Conservation (phyloP, 2,113 vertebrate genomes). For the Tupaia chinensis region DNA sequence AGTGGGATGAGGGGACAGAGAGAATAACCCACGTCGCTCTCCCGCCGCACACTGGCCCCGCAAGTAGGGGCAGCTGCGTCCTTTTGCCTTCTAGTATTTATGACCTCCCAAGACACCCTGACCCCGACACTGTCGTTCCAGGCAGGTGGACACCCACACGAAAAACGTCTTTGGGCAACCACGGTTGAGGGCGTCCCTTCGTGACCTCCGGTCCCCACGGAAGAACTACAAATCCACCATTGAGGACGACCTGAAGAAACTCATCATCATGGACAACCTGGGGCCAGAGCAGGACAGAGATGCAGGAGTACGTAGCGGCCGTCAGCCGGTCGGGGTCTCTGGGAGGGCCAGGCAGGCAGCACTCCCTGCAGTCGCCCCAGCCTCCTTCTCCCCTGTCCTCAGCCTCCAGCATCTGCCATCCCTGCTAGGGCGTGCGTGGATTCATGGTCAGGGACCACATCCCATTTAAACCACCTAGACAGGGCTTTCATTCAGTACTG, state of each 20-base stretch:
- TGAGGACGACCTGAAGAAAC: conserved; percentile 95
- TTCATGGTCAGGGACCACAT: neutral
- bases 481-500: neutral
- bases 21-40: rapidly evolving
- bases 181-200: conserved; percentile 92
- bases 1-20: rapidly evolving
- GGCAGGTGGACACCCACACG: conserved; percentile 91
- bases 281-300: conserved; percentile 88
- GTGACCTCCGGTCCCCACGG: conserved; percentile 94
- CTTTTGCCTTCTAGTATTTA: too few relatives aligned
- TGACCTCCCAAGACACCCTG: neutral
- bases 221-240: conserved; percentile 94
- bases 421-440: neutral
- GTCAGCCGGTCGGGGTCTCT: neutral
- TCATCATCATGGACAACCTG: conserved; percentile 95
- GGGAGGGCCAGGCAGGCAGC: rapidly evolving
- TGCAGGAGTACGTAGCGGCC: neutral
- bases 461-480: neutral
- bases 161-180: conserved; percentile 97
- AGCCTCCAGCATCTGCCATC: rapidly evolving
- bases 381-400: neutral
- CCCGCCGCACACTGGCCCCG: neutral
- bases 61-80: rapidly evolving
- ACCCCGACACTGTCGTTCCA: conserved; percentile 63
- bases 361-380: rapidly evolving